Evolutionary conservation across 2,113 vertebrate genomes (phyloP), one percentile per base, ranked within the genome.

Genomic region (Emberiza fucata): DNA sequence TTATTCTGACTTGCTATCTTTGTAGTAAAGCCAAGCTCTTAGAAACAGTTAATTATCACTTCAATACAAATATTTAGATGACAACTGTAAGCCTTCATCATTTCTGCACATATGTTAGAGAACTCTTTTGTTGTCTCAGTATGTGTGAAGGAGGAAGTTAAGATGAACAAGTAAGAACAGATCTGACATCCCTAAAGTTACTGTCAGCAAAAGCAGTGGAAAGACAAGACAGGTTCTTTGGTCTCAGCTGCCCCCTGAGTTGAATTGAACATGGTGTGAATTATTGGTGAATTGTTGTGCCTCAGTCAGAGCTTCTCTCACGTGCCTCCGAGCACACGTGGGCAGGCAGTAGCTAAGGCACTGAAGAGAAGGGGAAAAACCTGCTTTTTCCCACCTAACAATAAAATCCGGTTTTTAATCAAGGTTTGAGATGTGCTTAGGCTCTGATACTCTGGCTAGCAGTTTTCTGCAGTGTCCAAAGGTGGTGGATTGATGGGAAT

Each of bases 41-140:
- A 73, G 90, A 95, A 92, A 82, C 54, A 66, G 79, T 92, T 96
- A 94, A 97, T 96, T 97, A 89, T 33, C n/a, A 53, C 60, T 95
- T 95, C 81, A 95, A 80, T 77, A 70, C 93, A 96, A 89, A 88
- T 88, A 79, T 64, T 84, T 86, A 66, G 70, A 39, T 86, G 86
- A 94, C 96, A 95, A 90, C 77, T 88, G 66, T 56, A 88, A 94
- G 63, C 60, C 66, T 88, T 97, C 90, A 86, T 94, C 76, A 60
- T 68, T 83, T 88, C 73, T 76, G 50, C 57, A 35, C 39, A 31
- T 28, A 57, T 12, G 50, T 59, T 86, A 51, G 16, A 82, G 88
- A 92, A 59, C 25, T 57, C 86, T 79, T 59, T 88, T 94, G 77
- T 94, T 92, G 39, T 50, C 64, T 92, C 44, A 39, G 33, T 45